phyloP scores from a whole-genome alignment of 92 coral and sea anemone genomes.

The Epizoanthus ramosus region DNA sequence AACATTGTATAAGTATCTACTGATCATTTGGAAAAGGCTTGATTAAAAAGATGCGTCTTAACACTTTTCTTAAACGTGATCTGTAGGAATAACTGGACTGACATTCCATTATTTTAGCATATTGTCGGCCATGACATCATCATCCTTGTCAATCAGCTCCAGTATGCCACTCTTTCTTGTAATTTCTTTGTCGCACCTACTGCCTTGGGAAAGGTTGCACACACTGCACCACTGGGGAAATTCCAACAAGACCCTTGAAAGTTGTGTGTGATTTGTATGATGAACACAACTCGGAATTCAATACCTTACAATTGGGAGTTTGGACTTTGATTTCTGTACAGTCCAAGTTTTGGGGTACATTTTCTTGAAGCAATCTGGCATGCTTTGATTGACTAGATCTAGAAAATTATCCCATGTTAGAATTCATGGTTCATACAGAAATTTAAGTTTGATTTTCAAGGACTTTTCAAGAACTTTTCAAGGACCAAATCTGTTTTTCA shows the following conservation, averaged over 20 bases:
- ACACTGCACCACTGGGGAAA: slow-evolving; percentile 22
- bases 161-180: slow-evolving; percentile 12
- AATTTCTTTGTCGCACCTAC: slow-evolving; percentile 24
- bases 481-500: no score
- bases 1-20: no score
- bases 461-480: no score
- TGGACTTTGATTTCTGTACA: slow-evolving; percentile 20
- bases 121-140: background rate
- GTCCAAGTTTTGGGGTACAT: background rate
- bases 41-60: no score
- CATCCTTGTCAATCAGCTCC: slow-evolving; percentile 28
- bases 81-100: background rate
- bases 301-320: slow-evolving; percentile 10
- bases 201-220: slow-evolving; percentile 36
- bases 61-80: no score
- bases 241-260: slow-evolving; percentile 16
- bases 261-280: slow-evolving; percentile 9
- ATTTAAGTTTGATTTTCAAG: no score
- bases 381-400: no score
- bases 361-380: background rate
- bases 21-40: no score
- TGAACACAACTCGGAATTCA: background rate
- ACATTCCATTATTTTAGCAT: background rate
- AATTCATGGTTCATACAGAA: no score
- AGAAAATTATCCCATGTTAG: no score